Percentiles rank a stretch among this genome's conserved stretches.
Conservation (phyloP, 2,888 invertebrate species). For the Hypercompe scribonia region DNA sequence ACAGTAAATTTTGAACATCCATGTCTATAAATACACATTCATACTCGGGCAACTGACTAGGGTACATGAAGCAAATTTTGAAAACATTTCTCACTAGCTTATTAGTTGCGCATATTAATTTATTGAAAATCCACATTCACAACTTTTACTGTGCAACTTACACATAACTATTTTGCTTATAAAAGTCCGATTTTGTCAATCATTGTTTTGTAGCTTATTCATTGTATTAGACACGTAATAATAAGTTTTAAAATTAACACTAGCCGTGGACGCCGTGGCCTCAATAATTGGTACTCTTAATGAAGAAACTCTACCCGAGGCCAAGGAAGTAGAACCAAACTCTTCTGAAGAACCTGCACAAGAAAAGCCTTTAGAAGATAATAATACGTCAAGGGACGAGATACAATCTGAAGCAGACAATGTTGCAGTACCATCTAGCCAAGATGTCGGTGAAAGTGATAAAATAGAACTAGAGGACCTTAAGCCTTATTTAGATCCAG, state of each 20-base stretch:
- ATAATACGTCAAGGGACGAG: neutral
- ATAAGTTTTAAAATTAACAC: neutral
- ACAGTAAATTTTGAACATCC: neutral
- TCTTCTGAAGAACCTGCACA: slow-evolving; percentile 29
- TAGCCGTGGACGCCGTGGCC: slow-evolving; percentile 71
- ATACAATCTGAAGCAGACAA: slow-evolving; percentile 2
- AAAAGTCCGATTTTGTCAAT: too few relatives aligned
- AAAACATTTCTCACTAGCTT: too few relatives aligned
- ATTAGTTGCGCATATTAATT: too few relatives aligned
- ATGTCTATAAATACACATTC: neutral
- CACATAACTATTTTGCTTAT: too few relatives aligned
- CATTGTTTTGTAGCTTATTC: neutral
- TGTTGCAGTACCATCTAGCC: neutral
- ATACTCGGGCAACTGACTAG: neutral
- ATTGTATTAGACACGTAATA: neutral
- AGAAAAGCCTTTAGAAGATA: neutral
- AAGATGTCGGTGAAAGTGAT: slow-evolving; percentile 16
- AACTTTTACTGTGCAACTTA: neutral
- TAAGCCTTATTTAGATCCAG: slow-evolving; percentile 32
- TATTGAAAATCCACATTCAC: neutral
- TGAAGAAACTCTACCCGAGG: slow-evolving; percentile 36
- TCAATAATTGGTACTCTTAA: slow-evolving; percentile 74
- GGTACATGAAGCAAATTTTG: neutral
- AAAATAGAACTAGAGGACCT: slow-evolving; percentile 29
- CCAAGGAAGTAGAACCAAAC: slow-evolving; percentile 31